Evolutionary conservation across 2,888 invertebrate genomes (phyloP).

Genomic region (Perizoma affinitatum): DNA sequence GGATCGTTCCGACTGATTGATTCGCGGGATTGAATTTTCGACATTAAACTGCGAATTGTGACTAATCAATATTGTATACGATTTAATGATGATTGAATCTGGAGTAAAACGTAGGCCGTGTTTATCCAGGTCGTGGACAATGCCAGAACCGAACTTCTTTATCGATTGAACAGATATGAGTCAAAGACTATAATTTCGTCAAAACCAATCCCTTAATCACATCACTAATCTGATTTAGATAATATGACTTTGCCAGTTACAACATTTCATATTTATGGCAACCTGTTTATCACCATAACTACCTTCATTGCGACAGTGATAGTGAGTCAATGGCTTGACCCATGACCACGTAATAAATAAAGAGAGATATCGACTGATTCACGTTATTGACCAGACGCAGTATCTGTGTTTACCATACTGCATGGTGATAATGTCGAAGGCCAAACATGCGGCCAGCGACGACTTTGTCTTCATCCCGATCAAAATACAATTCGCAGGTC

Average conservation of each 20-base stretch:
- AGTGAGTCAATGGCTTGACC: slow-evolving; percentile 41
- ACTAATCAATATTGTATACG: neutral
- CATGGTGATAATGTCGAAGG: slow-evolving; percentile 18
- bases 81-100: neutral
- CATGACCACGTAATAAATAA: slow-evolving; percentile 41
- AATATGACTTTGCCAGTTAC: neutral
- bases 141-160: slow-evolving; percentile 3
- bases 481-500: too few species aligned
- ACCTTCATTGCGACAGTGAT: slow-evolving; percentile 40
- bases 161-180: neutral
- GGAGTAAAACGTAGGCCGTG: neutral
- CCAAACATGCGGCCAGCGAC: neutral
- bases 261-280: slow-evolving; percentile 11
- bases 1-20: neutral
- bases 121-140: slow-evolving; percentile 7
- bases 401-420: slow-evolving; percentile 31
- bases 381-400: slow-evolving; percentile 32
- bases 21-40: neutral
- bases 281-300: slow-evolving; percentile 44
- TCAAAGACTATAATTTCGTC: too few species aligned
- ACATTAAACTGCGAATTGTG: neutral
- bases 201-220: too few species aligned
- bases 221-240: neutral
- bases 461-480: too few species aligned
- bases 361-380: slow-evolving; percentile 43